These are phyloP conservation scores for Lasioglossum morio DNA, from an alignment of 2,888 invertebrate species.

Conservation along the genomic window DNA sequence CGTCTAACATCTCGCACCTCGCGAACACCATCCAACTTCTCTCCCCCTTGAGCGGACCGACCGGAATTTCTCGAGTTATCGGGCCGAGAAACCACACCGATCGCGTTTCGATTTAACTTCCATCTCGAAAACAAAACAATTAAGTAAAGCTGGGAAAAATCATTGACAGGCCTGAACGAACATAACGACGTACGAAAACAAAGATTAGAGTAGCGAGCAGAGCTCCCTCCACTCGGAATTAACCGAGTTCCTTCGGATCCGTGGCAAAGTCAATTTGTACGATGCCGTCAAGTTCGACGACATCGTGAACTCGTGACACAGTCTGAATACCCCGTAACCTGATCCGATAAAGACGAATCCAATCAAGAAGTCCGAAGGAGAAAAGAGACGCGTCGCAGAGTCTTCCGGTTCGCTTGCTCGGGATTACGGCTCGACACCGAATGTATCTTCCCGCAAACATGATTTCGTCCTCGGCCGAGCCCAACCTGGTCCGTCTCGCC, in stretches of 20 bases:
- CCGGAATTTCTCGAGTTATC: background rate
- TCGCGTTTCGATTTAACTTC: background rate
- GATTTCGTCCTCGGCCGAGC: background rate
- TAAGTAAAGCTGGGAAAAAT: background rate
- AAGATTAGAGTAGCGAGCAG: background rate
- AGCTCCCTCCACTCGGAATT: slow-evolving; percentile 22
- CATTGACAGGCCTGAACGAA: background rate
- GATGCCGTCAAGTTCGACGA: slow-evolving; percentile 38
- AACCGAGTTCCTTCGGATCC: slow-evolving; percentile 35
- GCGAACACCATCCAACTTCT: background rate
- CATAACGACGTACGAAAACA: background rate
- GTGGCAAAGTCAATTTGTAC: slow-evolving; percentile 35
- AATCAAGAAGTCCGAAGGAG: slow-evolving; percentile 41
- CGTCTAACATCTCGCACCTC: background rate
- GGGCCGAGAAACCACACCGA: background rate
- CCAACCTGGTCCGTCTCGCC: background rate
- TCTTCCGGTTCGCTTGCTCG: background rate
- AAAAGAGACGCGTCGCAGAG: slow-evolving; percentile 20
- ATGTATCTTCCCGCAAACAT: background rate
- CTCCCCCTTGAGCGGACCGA: background rate
- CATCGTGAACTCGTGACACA: slow-evolving; percentile 29
- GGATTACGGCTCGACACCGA: slow-evolving; percentile 1
- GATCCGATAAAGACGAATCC: slow-evolving; percentile 50
- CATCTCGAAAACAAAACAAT: no score
- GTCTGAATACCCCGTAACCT: slow-evolving; percentile 17